Base-by-base conservation (phyloP, 2,888 invertebrate species). In the Meiosimyza platycephala region DNA sequence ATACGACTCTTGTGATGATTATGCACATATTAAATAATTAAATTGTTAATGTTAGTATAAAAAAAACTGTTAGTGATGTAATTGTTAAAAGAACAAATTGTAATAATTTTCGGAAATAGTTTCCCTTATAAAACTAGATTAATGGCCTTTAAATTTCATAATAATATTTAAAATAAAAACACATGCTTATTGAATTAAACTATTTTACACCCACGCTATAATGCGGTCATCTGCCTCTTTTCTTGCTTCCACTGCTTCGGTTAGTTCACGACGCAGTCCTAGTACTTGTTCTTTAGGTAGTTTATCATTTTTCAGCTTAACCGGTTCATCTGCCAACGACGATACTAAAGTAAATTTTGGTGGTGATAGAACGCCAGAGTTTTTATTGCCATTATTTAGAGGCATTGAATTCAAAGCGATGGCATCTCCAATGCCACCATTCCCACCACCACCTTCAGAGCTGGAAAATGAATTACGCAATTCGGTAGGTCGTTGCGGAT, bases 181-280 rank as follows among this genome's bases (percentile, higher is more conserved):
- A 51, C 48, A 63, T 48, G 33, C 6, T 62, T 75, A 69, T 68
- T 54, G 69, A 40, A 9, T 6, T 7, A 40, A 40, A 40, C 9
- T 9, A 82, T 40, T 40, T 85, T 85, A 87, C 83, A 87, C 86
- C 86, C 86, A 88, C 87, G 86, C 87, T 80, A 86, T 86, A 79
- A 87, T 85, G 82, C 86, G 85, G 79, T 84, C 84, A 80, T 87
- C 87, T 69, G 87, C 85, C 78, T 86, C 83, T 79, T 86, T 86
- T 78, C 85, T 85, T 76, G 85, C 85, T 72, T 85, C 84, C 71
- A 85, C 80, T 70, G 87, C 86, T 78, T 86, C 86, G 62, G 83
- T 84, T 11, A 87, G 80, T 75, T 87, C 87, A 74, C 84, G 80
- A 68, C 85, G 82, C 15, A 88, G 77, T 64, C 84, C 84, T 11